Evolutionary conservation across 2,888 invertebrate species (phyloP), one percentile per base, ranked within the genome.

Genomic region (Protodeltote pygarga): DNA sequence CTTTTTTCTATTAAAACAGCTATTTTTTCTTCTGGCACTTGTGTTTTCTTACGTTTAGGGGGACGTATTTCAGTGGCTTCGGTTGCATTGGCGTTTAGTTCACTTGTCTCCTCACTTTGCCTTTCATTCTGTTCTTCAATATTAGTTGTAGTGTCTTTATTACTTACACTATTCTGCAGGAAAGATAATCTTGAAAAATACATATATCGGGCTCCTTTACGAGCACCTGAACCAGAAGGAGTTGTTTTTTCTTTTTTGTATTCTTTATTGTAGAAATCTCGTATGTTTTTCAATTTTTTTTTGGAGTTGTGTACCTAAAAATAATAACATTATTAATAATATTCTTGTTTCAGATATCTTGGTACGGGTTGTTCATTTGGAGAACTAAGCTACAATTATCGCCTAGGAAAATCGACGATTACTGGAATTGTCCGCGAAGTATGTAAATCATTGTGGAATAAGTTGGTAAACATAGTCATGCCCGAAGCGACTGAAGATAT

Each of bases 101-200:
- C 21, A 52, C 50, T 59, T 61, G 53, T 47, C 42, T 63, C 58
- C 50, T 65, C 55, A 61, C 55, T 63, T 50, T 59, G 49, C 50
- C 50, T 59, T 61, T 61, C 52, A 31, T 55, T 49, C 40, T 51
- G 51, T 52, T 57, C 61, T 42, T 61, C 49, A 17, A 65, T 61
- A 52, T 65, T 68, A 64, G 44, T 62, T 40, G 51, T 55, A 58
- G 65, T 59, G 39, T 57, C 50, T 49, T 65, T 65, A 41, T 61
- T 62, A 51, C 37, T 47, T 49, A 70, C 59, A 47, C 41, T 62
- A 25, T 66, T 73, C 54, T 62, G 60, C 40, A 71, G 63, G 53
- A 75, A 75, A 54, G 61, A 53, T 33, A 74, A 44, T 53, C 65
- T 49, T 57, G 54, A 51, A 60, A 70, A 66, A 62, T 68, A 73